phyloP scores from a whole-genome alignment of 2,113 vertebrate species.

The Mellivora capensis region DNA sequence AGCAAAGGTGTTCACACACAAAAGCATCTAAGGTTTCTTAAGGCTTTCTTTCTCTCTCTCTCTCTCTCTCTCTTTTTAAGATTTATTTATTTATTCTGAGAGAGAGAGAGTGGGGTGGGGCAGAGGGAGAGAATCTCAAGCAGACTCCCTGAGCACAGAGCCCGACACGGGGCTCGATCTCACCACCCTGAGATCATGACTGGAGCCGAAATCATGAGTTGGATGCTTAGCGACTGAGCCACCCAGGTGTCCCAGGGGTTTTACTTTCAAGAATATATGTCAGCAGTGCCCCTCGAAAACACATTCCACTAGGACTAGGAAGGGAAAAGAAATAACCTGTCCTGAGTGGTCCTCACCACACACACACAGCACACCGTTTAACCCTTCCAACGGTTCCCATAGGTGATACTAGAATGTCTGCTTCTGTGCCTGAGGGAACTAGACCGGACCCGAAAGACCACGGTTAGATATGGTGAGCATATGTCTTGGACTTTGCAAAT shows the following conservation, averaged over 20 bases:
- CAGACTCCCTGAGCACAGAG: too few species aligned
- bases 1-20: neutral
- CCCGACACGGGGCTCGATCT: too few species aligned
- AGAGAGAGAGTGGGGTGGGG: neutral
- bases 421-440: neutral
- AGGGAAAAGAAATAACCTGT: neutral
- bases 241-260: neutral
- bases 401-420: neutral
- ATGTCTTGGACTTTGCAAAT: neutral
- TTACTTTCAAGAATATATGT: neutral
- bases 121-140: too few species aligned
- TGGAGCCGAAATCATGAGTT: too few species aligned
- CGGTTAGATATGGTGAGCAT: neutral
- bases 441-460: neutral
- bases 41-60: neutral
- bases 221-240: too few species aligned
- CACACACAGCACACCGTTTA: neutral
- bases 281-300: neutral
- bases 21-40: neutral
- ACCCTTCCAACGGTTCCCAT: neutral
- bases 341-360: neutral
- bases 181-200: too few species aligned
- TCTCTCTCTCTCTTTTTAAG: neutral
- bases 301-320: neutral
- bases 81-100: neutral